These are phyloP conservation scores for Ariolimax columbianus DNA, from an alignment of 2,888 invertebrate genomes.

Conservation along the genomic window DNA sequence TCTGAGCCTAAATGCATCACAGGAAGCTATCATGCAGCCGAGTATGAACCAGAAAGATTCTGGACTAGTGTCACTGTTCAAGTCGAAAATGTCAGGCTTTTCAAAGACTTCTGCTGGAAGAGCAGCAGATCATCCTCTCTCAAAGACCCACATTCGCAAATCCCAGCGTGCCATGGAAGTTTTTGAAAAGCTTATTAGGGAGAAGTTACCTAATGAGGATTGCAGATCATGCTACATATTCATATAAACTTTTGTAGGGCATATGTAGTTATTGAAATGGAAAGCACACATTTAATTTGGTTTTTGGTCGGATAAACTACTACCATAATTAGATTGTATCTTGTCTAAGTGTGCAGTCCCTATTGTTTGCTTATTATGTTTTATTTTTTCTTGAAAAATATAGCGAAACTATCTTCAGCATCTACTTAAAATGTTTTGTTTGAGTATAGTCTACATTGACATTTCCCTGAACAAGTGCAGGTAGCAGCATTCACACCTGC, in stretches of 20 bases:
- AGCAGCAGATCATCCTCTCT: constrained; percentile 10
- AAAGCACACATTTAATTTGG: background rate
- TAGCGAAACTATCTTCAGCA: background rate
- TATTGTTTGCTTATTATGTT: background rate
- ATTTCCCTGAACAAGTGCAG: background rate
- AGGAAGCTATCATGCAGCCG: constrained; percentile 7
- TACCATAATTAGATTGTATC: background rate
- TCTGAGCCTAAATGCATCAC: constrained; percentile 39
- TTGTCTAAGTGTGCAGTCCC: background rate
- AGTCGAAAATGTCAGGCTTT: constrained; percentile 56
- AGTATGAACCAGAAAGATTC: constrained; percentile 35
- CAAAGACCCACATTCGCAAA: constrained; percentile 61
- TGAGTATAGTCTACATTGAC: background rate
- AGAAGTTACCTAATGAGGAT: constrained; percentile 60
- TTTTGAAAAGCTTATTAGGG: constrained; percentile 63
- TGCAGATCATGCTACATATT: constrained; percentile 69
- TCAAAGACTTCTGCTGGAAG: constrained; percentile 54
- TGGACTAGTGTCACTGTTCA: constrained; percentile 53
- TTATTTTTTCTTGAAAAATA: background rate
- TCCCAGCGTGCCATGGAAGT: constrained; percentile 67
- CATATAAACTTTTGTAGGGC: constrained; percentile 56
- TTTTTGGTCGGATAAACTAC: background rate
- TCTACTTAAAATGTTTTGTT: background rate
- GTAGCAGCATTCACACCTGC: background rate
- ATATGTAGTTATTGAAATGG: background rate